A percentile compares a stretch with the other conserved stretches of the same genome.
These are phyloP conservation scores for Petrocephalus microphthalmus DNA, from an alignment of 2,113 vertebrate genomes.

Conservation along the genomic window DNA sequence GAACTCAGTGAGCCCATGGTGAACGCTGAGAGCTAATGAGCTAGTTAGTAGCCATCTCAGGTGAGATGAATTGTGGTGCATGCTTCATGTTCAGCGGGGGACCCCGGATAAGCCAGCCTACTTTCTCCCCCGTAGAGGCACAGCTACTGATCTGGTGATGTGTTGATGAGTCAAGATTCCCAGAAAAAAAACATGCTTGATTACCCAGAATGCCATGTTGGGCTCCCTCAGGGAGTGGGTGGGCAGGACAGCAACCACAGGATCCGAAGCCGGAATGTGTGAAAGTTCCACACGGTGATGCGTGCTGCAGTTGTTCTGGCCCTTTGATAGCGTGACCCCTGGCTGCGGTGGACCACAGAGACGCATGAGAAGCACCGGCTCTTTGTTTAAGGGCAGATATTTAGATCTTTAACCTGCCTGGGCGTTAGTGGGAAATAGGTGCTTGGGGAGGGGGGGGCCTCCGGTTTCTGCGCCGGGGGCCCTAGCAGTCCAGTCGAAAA, in stretches of 20 bases:
- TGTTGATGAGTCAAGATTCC: neutral
- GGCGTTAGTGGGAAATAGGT: neutral
- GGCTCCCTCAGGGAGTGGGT: neutral
- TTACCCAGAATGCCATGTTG: neutral
- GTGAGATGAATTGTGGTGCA: neutral
- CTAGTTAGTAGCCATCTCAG: neutral
- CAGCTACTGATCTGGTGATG: neutral
- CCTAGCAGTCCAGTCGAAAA: neutral
- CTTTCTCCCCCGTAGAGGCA: neutral
- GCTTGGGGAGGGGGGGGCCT: neutral
- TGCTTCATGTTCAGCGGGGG: neutral
- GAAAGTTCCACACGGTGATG: neutral
- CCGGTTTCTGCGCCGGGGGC: no score
- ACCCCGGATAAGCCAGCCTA: neutral
- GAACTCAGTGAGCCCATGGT: neutral
- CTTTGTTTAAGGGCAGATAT: neutral
- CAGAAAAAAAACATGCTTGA: neutral
- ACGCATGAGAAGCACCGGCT: neutral
- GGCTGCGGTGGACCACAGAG: neutral
- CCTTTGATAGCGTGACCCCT: neutral
- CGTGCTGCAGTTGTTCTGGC: neutral
- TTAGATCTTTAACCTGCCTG: neutral
- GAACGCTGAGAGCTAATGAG: neutral
- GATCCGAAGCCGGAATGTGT: neutral
- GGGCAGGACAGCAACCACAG: neutral